Conservation (phyloP, 1,140 invertebrate genomes). For the Mya arenaria region DNA sequence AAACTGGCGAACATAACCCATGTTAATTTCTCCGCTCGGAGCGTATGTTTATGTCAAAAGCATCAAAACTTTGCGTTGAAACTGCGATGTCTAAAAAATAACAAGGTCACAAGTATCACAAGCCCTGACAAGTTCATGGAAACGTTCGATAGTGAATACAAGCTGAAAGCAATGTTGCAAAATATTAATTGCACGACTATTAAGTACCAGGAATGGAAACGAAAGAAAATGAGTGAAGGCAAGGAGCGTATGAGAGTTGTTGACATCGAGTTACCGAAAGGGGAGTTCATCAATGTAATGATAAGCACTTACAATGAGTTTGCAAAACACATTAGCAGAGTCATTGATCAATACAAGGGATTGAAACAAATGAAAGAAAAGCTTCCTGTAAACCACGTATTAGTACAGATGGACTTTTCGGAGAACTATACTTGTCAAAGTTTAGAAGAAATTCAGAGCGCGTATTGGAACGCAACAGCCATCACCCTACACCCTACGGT, state of each 20-base stretch:
- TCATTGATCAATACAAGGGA: constrained; percentile 26
- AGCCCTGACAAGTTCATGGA: constrained; percentile 30
- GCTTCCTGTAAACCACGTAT: constrained; percentile 22
- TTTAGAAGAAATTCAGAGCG: constrained; percentile 61
- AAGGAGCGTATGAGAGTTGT: constrained; percentile 38
- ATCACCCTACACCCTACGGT: constrained; percentile 64
- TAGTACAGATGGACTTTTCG: constrained; percentile 30
- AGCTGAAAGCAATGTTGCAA: neutral
- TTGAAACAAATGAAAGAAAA: constrained; percentile 47
- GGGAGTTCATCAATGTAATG: constrained; percentile 38
- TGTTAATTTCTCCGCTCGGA: constrained; percentile 35
- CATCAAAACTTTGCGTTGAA: constrained; percentile 30
- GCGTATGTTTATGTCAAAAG: constrained; percentile 30
- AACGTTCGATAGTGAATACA: neutral
- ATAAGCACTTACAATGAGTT: constrained; percentile 6
- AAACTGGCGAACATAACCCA: neutral
- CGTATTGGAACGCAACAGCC: constrained; percentile 59
- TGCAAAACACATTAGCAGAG: constrained; percentile 34
- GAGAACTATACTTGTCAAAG: constrained; percentile 57
- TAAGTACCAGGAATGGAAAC: constrained; percentile 41
- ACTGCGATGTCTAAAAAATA: constrained; percentile 33
- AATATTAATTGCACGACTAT: neutral
- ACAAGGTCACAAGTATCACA: constrained; percentile 6
- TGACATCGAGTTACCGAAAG: constrained; percentile 21
- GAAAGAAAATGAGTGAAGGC: constrained; percentile 20